phyloP scores from a whole-genome alignment of 2,797 vertebrate genomes.

The Ataeniobius toweri region DNA sequence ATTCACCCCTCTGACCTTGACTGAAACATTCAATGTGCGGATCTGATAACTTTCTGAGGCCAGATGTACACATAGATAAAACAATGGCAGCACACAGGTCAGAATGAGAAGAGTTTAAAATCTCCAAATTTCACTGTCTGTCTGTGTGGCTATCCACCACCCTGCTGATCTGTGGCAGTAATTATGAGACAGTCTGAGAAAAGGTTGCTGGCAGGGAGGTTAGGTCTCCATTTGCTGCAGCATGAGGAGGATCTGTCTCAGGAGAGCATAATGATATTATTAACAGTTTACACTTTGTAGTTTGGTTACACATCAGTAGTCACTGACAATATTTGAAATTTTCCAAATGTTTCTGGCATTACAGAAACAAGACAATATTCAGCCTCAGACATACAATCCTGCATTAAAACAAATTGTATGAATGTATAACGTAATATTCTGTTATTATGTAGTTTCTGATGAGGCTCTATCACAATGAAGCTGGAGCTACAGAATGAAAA shows the following conservation, averaged over 20 bases:
- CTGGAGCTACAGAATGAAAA: neutral
- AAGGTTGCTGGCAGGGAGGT: constrained; percentile 28
- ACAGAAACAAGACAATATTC: constrained; percentile 11
- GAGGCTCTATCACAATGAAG: too few species aligned
- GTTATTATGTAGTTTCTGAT: too few species aligned
- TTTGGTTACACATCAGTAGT: neutral
- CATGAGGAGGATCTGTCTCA: constrained; percentile 11
- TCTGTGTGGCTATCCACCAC: constrained; percentile 26
- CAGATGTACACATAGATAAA: too few species aligned
- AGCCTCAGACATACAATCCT: neutral
- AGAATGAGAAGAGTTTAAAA: neutral
- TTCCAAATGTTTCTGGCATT: constrained; percentile 21
- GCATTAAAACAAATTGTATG: neutral
- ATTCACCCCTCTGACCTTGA: constrained; percentile 41
- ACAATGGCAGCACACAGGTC: neutral
- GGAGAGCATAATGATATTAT: neutral
- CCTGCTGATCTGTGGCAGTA: constrained; percentile 22
- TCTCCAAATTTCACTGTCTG: constrained; percentile 19
- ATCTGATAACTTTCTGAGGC: constrained; percentile 5
- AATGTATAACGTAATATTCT: neutral
- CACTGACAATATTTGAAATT: neutral
- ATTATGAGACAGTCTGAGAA: constrained; percentile 29
- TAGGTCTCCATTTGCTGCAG: constrained; percentile 7
- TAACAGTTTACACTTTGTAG: constrained; percentile 9
- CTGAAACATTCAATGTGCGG: constrained; percentile 11